Conservation (phyloP, 1,140 invertebrate genomes). For the Vanessa tameamea region DNA sequence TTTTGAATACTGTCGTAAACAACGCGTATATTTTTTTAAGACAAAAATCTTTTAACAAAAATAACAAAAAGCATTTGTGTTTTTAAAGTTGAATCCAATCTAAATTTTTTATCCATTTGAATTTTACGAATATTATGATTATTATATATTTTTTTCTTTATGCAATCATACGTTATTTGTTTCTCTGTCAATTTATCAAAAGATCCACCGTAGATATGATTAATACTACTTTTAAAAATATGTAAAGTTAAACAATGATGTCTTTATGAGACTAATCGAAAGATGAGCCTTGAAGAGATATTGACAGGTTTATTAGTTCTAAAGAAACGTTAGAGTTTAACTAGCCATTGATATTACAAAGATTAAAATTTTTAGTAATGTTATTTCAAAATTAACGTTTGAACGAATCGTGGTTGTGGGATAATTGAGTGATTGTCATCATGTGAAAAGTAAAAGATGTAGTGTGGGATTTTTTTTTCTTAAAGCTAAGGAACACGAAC, state of each 20-base stretch:
- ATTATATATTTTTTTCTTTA: not conserved
- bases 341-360: slow-evolving; percentile 10
- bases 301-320: slow-evolving; percentile 14
- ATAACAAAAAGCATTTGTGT: too few relatives aligned
- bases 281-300: not conserved
- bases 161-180: not conserved
- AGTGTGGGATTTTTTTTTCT: too few relatives aligned
- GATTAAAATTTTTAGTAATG: slow-evolving; percentile 10
- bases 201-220: not conserved
- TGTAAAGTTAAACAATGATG: slow-evolving; percentile 8
- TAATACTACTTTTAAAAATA: not conserved
- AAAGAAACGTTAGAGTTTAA: slow-evolving; percentile 12
- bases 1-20: too few relatives aligned
- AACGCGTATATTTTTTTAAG: too few relatives aligned
- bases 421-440: too few relatives aligned
- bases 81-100: too few relatives aligned
- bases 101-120: too few relatives aligned
- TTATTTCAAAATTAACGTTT: not conserved
- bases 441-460: too few relatives aligned
- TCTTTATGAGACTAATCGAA: slow-evolving; percentile 26
- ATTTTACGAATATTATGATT: too few relatives aligned
- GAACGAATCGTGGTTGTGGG: too few relatives aligned
- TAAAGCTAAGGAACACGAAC: too few relatives aligned
- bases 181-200: slow-evolving; percentile 5
- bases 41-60: too few relatives aligned